phyloP scores from a whole-genome alignment of 2,113 vertebrate genomes.

The Parus major region DNA sequence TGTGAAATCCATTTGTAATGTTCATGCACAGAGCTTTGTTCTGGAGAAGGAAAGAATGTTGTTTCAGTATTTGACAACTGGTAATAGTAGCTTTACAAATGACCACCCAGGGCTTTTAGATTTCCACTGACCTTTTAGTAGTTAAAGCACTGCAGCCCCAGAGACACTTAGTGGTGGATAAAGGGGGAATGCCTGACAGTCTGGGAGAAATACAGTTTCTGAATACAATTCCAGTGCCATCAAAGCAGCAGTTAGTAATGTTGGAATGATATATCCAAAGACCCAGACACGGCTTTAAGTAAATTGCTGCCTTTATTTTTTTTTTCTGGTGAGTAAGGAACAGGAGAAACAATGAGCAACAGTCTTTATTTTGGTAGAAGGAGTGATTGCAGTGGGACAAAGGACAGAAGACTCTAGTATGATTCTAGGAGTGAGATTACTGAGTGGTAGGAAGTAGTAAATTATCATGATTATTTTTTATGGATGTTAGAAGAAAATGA shows the following conservation, averaged over 20 bases:
- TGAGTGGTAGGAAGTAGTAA: not conserved
- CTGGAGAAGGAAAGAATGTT: not conserved
- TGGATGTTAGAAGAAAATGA: not conserved
- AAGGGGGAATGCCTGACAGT: not conserved
- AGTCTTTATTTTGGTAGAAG: not conserved
- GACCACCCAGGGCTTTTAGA: not conserved
- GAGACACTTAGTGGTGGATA: not conserved
- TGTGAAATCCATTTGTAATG: not conserved
- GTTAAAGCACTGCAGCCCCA: not conserved
- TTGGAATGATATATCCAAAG: not conserved
- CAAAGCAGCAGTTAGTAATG: not conserved
- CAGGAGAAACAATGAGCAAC: not conserved
- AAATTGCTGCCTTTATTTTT: not conserved
- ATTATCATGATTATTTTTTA: not conserved
- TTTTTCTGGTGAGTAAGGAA: rapidly evolving
- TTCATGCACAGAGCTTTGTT: not conserved
- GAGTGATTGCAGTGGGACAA: not conserved
- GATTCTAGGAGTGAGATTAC: not conserved
- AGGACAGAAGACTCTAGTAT: not conserved
- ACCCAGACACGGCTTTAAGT: not conserved
- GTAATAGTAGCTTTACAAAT: not conserved
- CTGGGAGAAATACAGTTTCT: not conserved
- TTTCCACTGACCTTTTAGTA: constrained; percentile 12
- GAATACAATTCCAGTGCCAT: not conserved
- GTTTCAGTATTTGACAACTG: not conserved